Evolutionary conservation across 1,140 invertebrate species (phyloP), one percentile per base, ranked within the genome.

Genomic region (Sweltsa coloradensis): DNA sequence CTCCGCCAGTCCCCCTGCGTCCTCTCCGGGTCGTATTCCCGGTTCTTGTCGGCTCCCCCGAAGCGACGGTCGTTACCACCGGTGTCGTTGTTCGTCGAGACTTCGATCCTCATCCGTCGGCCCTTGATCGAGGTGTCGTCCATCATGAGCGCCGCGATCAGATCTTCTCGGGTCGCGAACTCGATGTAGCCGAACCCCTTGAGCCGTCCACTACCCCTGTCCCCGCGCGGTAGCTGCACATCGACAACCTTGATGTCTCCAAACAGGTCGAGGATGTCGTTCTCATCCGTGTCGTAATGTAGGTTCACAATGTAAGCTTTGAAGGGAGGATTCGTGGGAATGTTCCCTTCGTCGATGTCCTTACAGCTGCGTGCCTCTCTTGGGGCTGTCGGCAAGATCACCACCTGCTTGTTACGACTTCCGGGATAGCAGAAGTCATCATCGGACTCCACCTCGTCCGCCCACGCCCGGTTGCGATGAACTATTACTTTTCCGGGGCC

Each of bases 131-230:
- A 75, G 34, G 69, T 74, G 61, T 90, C 87, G 55, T 80, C 76
- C 61, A 88, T 76, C 47, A 73, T 73, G 23, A 97, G 73, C 42
- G 91, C 91, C 58, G 82, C 80, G 45, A 95, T 81, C 43, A 97
- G 74, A 63, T 83, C 82, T 26, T 87, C 77, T 52, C 88, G 72
- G 56, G 83, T 85, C 57, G 81, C 79, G 69, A 97, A 94, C 58
- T 95, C 89, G n/a, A 91, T 82, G 69, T 92, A 94, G 47, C 88
- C 91, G 71, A 81, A 92, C 26, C 92, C 91, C 63, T 79, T 81
- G 11, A 82, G 69, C 54, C 84, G 77, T 0, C 72, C 75, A 45
- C 69, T 70, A 55, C 76, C 71, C 7, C 71, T 64, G 44, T 75
- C 72, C 56, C 85, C 81, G 53, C 79, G 74, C 22, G 88, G 88